Base-by-base conservation (phyloP, 2,888 invertebrate genomes). In the Periphyllus acericola region DNA sequence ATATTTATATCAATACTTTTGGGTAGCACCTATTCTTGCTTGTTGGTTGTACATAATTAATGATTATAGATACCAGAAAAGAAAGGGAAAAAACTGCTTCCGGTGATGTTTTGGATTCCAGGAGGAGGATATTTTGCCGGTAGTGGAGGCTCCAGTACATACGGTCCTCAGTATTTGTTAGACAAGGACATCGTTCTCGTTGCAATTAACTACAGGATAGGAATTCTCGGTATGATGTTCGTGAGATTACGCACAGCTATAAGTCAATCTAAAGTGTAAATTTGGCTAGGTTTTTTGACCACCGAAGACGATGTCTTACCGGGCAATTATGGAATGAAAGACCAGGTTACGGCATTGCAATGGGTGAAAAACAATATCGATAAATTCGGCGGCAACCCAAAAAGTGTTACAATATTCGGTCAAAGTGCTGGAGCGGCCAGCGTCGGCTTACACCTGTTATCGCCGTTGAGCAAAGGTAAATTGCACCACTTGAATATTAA, bases 391-490 rank as follows among this genome's bases (percentile, higher is more conserved):
- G 95, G 95, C 0, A 93, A 95, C 91, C 93, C 93, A 1, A 91
- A 93, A 40, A 93, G 93, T 14, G 94, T 95, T 0, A 95, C 95
- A 0, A 92, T 95, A 83, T 95, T 95, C 89, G 95, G 95, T 0
- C 94, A 95, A 90, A 95, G 95, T 90, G 95, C 95, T 0, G 95
- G 95, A 6, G 95, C 94, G 0, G 94, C 94, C 1, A 94, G 94
- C 90, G 94, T 93, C 1, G 94, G 95, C 72, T 95, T 93, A 89
- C 95, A 95, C 89, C 95, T 95, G 94, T 91, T 95, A 74, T 95
- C 89, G 9, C 85, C 79, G 14, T 94, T n/a, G 52, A 85, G 83
- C 14, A 84, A 60, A 89, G 85, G 89, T 89, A 25, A 17, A 2
- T 1, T 21, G 0, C 32, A 29, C 29, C 29, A 71, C 32, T n/a